Percentiles rank a stretch among this genome's conserved stretches.
These are phyloP conservation scores for Orthonychiurus folsomi DNA, from an alignment of 2,888 invertebrate species.

Conservation along the genomic window DNA sequence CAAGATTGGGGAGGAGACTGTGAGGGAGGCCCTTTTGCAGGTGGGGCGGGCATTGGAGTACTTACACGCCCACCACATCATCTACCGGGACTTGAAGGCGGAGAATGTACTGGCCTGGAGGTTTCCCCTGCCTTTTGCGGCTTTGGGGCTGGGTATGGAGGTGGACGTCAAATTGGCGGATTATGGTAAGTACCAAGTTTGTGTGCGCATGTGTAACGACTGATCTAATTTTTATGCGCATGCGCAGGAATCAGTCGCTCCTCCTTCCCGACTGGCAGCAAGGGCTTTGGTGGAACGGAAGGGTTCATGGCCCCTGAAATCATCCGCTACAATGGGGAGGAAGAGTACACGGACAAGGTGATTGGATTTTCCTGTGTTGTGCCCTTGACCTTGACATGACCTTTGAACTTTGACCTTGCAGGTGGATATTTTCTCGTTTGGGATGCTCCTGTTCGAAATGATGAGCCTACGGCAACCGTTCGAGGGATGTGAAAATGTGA, in stretches of 20 bases:
- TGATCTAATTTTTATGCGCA: conserved; percentile 4
- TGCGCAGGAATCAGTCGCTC: conserved; percentile 11
- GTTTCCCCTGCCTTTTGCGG: conserved; percentile 63
- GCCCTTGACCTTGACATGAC: no score
- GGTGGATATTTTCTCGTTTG: conserved; percentile 98
- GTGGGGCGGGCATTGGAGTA: conserved; percentile 91
- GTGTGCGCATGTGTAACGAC: no score
- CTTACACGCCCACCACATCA: conserved; percentile 82
- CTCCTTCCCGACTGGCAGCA: neutral
- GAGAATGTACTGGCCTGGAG: conserved; percentile 99
- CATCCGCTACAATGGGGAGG: conserved; percentile 94
- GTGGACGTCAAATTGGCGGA: conserved; percentile 92
- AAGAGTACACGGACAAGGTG: conserved; percentile 95
- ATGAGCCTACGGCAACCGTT: conserved; percentile 88
- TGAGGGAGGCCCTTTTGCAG: conserved; percentile 75
- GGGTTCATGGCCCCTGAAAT: conserved; percentile 99
- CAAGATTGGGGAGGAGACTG: conserved; percentile 65
- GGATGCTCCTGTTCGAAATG: conserved; percentile 95
- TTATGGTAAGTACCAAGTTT: no score
- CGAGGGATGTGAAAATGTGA: conserved; percentile 92
- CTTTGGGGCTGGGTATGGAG: conserved; percentile 23
- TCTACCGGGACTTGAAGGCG: conserved; percentile 87
- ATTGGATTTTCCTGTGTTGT: neutral
- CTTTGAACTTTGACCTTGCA: conserved; percentile 42
- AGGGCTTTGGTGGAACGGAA: conserved; percentile 90